Conservation (phyloP, 2,113 vertebrate species). For the Prionailurus bengalensis region DNA sequence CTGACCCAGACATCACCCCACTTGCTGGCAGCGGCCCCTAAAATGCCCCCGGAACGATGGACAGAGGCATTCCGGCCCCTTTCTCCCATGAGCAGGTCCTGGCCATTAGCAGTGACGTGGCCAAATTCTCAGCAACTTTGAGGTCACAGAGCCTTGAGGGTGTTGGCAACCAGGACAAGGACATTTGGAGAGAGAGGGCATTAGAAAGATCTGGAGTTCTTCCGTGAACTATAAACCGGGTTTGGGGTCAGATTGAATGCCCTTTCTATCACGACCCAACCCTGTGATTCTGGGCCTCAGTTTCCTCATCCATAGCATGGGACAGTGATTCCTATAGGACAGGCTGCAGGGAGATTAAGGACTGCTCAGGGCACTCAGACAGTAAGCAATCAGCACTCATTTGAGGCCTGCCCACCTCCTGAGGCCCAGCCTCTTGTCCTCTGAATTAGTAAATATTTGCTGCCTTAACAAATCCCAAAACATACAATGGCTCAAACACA, state of each 20-base stretch:
- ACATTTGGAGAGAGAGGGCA: not conserved
- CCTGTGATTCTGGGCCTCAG: not conserved
- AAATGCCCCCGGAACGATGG: not conserved
- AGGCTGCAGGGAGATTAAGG: not conserved
- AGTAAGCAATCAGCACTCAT: not conserved
- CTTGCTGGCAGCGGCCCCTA: too few species aligned
- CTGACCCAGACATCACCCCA: not conserved
- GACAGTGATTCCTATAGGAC: not conserved
- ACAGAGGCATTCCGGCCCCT: not conserved
- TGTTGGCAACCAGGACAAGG: not conserved
- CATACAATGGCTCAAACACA: not conserved
- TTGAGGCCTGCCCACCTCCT: not conserved
- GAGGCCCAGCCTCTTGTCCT: not conserved
- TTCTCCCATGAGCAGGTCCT: not conserved
- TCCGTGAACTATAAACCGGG: not conserved
- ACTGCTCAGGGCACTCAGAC: not conserved
- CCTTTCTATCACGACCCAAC: not conserved
- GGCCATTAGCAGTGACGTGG: rapidly evolving
- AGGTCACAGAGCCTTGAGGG: not conserved
- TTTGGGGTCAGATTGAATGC: not conserved
- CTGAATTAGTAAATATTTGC: not conserved
- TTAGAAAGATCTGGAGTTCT: not conserved
- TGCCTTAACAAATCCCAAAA: not conserved
- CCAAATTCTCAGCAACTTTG: not conserved
- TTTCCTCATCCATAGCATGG: not conserved